These are phyloP conservation scores for Crotalus viridis DNA, from an alignment of 2,113 vertebrate species.

Conservation along the genomic window DNA sequence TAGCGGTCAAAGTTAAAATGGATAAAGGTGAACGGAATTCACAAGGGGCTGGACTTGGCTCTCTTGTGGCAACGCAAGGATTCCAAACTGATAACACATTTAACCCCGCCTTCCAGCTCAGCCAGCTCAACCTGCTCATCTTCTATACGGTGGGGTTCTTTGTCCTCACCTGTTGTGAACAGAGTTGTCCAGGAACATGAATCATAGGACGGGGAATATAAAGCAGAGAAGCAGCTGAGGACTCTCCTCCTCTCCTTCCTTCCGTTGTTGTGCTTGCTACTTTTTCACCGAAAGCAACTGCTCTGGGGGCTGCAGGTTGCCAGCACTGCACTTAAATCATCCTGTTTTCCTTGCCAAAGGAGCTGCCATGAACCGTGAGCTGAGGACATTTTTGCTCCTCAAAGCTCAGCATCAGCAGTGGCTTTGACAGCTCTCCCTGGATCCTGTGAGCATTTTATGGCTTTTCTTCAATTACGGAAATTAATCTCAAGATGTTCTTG, in stretches of 20 bases:
- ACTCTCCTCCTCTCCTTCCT: background rate
- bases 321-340: conserved; percentile 53
- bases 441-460: conserved; percentile 48
- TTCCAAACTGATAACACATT: too few species aligned
- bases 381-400: conserved; percentile 49
- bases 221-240: background rate
- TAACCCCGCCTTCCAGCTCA: too few species aligned
- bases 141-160: background rate
- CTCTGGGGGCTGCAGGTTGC: conserved; percentile 33
- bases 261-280: background rate
- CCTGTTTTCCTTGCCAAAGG: conserved; percentile 48
- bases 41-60: too few species aligned
- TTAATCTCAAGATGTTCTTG: conserved; percentile 56
- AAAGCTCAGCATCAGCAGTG: conserved; percentile 57
- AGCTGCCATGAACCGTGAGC: conserved; percentile 48
- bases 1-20: background rate
- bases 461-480: conserved; percentile 57
- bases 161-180: background rate
- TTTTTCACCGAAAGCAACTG: background rate
- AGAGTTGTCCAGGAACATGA: background rate
- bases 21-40: background rate
- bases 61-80: too few species aligned
- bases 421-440: conserved; percentile 51
- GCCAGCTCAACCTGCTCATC: too few species aligned
- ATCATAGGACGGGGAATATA: background rate